Evolutionary conservation across 2,113 vertebrate genomes (phyloP), one percentile per base, ranked within the genome.

Genomic region (Rhinoderma darwinii): DNA sequence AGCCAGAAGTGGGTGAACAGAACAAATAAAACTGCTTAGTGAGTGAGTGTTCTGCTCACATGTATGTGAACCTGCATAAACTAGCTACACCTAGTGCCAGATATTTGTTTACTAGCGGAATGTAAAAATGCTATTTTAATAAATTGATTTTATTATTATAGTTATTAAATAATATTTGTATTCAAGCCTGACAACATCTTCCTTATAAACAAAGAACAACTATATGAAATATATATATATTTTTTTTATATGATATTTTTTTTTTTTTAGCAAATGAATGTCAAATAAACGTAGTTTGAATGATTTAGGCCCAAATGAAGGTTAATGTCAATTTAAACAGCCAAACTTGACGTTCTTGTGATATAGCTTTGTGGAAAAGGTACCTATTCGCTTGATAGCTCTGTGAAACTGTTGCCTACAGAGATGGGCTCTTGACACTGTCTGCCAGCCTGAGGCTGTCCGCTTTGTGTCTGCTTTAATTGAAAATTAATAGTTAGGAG

Each of bases 401-500:
- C 94, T 95, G 94, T 95, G 95, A 95, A 94, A 95, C 95, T 94
- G 95, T 95, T 95, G 95, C 95, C 94, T 94, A 94, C 92, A 92
- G 93, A 94, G 95, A 96, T 94, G 93, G 94, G 93, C 93, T 94
- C 95, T 96, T 95, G 95, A 96, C 96, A 96, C 95, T 95, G 94
- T 96, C 94, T 94, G 93, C 94, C 93, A 94, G 94, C 95, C 95
- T 91, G 91, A 95, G 96, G 96, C 95, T 94, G 91, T 93, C 93
- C 94, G 94, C 95, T 96, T 96, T 96, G 95, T 96, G 94, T 96
- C 94, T 95, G 95, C 95, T 97, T 97, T 97, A 96, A 97, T 97
- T 97, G 96, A 97, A 98, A 97, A 97, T 96, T 94, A 97, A 96
- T 96, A 96, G 95, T 97, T 96, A 94, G 96, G 93, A 92, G 94